Evolutionary conservation across 2,888 invertebrate genomes (phyloP), one percentile per base, ranked within the genome.

Genomic region (Archips crataeganus): DNA sequence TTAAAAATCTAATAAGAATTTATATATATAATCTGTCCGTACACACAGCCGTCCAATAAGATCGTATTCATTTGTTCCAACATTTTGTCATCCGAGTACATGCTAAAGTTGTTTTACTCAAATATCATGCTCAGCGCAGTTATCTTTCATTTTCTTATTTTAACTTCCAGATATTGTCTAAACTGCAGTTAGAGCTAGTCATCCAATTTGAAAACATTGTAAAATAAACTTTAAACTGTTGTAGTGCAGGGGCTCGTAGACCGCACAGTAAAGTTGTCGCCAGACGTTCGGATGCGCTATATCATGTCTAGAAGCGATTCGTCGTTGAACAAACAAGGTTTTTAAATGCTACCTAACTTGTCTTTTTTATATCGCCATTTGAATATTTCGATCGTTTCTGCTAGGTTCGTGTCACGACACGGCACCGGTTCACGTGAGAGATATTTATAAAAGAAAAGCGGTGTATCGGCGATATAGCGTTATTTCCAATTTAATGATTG

Each of bases 331-430:
- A 94, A 94, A 94, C 94, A 94, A 93, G 92, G 90, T 93, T 94
- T 94, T 94, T 94, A 94, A 94, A 94, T 93, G 94, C 93, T 94
- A 92, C 91, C 92, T 92, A 93, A 94, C 93, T 94, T 94, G 93
- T 93, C 92, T 93, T 94, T 93, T 94, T 94, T 94, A 94, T 93
- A 93, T 90, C 91, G 91, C 91, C 89, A 94, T 94, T 94, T 94
- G 94, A 93, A 94, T 94, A 94, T 94, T 94, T 88, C 89, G 88
- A 92, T 92, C 93, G 93, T 91, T 91, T 89, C 87, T 82, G 88
- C 85, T 81, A 86, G 90, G 92, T 93, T 92, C 94, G 92, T 93
- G 94, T 89, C 92, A 93, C 94, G 92, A 89, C 90, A 82, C 88
- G 94, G 94, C 93, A 93, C 93, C 88, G 89, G 84, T 81, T 94